Conservation (phyloP, 2,888 invertebrate species). For the Orchesella flavescens region DNA sequence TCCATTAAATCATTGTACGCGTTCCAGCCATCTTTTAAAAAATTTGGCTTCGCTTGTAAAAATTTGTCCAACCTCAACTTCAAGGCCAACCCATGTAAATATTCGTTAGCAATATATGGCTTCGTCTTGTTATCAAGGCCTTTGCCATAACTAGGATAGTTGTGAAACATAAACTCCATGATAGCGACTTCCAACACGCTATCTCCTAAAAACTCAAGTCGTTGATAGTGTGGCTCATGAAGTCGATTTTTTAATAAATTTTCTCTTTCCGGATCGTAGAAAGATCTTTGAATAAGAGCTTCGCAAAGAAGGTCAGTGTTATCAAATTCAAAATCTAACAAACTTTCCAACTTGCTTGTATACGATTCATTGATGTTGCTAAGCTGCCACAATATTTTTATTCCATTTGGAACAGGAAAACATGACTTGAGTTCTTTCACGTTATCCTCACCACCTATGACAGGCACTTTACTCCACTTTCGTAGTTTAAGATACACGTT, state of each 20-base stretch:
- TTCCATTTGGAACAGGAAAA: constrained; percentile 8
- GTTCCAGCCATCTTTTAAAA: not conserved
- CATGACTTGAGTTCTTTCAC: not conserved
- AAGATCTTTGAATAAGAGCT: constrained; percentile 24
- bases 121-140: not conserved
- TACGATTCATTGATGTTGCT: too few species aligned
- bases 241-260: too few species aligned
- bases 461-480: too few species aligned
- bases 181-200: constrained; percentile 7
- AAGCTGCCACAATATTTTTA: not conserved
- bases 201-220: constrained; percentile 33
- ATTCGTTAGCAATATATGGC: not conserved
- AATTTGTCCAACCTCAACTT: not conserved
- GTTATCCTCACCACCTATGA: not conserved
- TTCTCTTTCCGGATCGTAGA: constrained; percentile 25
- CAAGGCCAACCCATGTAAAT: not conserved
- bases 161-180: not conserved
- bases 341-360: too few species aligned
- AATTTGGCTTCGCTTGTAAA: not conserved
- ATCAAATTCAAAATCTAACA: not conserved
- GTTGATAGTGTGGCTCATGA: constrained; percentile 17
- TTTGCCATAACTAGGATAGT: not conserved
- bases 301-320: constrained; percentile 13
- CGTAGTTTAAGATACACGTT: constrained; percentile 22
- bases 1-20: not conserved